These are phyloP conservation scores for Indicator indicator DNA, from an alignment of 2,113 vertebrate species.

Conservation along the genomic window DNA sequence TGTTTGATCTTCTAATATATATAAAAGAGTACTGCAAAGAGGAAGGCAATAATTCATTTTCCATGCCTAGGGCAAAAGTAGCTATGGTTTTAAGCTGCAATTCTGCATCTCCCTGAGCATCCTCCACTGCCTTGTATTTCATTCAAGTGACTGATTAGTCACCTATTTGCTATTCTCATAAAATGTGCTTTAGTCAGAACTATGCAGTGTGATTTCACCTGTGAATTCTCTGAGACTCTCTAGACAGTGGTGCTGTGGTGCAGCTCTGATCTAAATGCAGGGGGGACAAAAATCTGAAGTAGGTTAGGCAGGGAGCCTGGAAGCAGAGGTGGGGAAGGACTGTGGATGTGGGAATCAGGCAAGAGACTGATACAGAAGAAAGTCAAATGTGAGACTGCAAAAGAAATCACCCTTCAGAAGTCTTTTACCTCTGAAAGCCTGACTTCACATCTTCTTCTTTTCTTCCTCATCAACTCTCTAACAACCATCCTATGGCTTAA, in stretches of 20 bases:
- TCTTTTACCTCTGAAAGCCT: background rate
- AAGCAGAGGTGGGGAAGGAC: background rate
- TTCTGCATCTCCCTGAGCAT: constrained; percentile 14
- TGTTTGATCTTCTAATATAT: background rate
- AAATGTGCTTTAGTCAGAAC: background rate
- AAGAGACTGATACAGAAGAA: background rate
- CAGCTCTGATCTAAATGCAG: background rate
- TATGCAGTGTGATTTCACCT: background rate
- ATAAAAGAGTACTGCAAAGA: background rate
- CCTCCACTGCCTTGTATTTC: constrained; percentile 6
- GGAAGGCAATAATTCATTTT: constrained; percentile 30
- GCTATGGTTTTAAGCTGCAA: constrained; percentile 18
- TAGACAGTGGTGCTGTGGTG: background rate
- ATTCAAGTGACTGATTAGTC: constrained; percentile 1
- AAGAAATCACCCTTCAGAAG: background rate
- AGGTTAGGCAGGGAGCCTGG: background rate
- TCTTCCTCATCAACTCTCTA: background rate
- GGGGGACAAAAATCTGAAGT: background rate
- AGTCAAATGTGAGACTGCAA: background rate
- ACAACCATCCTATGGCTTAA: background rate
- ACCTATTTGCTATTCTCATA: background rate
- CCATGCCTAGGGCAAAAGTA: background rate
- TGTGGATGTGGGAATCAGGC: background rate
- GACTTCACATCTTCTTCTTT: background rate
- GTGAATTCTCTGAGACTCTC: background rate